Conservation (phyloP, 1,140 invertebrate species). For the Drosophila arizonae region DNA sequence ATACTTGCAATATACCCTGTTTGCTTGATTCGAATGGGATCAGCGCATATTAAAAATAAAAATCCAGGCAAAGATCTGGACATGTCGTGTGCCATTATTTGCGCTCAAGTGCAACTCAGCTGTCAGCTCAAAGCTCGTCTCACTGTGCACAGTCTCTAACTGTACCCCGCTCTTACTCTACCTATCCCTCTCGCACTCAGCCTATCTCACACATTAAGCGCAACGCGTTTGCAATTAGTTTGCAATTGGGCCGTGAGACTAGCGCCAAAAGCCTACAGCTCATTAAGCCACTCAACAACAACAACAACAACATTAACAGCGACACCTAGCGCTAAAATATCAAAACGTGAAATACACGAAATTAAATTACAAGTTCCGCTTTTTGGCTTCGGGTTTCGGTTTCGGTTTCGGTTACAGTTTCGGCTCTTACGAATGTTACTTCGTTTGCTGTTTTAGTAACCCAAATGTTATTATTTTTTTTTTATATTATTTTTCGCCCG, state of each 20-base stretch:
- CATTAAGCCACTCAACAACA: conserved; percentile 59
- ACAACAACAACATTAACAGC: conserved; percentile 21
- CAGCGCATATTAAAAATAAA: too few relatives aligned
- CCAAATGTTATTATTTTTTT: conserved; percentile 54
- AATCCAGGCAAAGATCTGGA: background rate
- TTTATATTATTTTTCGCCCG: background rate
- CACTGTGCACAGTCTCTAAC: too few relatives aligned
- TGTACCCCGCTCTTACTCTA: background rate
- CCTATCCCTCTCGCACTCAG: background rate
- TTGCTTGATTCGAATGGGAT: too few relatives aligned
- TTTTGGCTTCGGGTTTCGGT: conserved; percentile 39
- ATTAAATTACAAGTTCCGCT: conserved; percentile 79
- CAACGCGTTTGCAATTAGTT: conserved; percentile 73
- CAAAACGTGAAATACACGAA: conserved; percentile 74
- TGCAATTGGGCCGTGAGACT: conserved; percentile 76
- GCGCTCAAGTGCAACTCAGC: conserved; percentile 64
- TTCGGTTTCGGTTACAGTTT: conserved; percentile 38
- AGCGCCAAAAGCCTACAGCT: conserved; percentile 59
- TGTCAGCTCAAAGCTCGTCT: conserved; percentile 43
- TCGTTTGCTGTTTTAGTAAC: conserved; percentile 71
- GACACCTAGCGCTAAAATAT: conserved; percentile 50
- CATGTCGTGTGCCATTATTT: conserved; percentile 69
- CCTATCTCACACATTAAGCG: conserved; percentile 5
- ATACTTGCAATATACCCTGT: too few relatives aligned
- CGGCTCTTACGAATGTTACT: conserved; percentile 31